phyloP scores from a whole-genome alignment of 2,797 vertebrate genomes.

The Tapirus indicus region DNA sequence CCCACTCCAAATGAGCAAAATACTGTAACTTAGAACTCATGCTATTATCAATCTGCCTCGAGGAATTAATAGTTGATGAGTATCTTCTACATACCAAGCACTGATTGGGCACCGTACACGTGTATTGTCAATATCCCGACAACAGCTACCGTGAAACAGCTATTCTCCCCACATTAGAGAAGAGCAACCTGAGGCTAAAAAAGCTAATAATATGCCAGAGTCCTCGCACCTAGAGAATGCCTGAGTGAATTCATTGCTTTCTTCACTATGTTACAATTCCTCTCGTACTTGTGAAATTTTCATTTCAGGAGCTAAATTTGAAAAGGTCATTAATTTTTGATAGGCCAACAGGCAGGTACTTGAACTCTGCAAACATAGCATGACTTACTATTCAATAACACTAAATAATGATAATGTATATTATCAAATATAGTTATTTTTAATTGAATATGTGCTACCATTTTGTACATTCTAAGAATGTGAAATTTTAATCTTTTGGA shows the following conservation, averaged over 20 bases:
- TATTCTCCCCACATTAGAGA: background rate
- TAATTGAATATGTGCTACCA: background rate
- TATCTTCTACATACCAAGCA: background rate
- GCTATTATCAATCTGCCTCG: background rate
- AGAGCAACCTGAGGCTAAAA: background rate
- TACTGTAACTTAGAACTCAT: background rate
- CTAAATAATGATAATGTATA: background rate
- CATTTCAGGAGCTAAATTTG: background rate
- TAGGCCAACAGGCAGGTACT: background rate
- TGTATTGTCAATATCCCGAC: no score
- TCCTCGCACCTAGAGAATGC: background rate
- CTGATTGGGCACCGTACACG: background rate
- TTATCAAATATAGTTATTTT: background rate
- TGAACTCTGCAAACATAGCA: background rate
- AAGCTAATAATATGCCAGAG: background rate
- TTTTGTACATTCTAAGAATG: background rate
- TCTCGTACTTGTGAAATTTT: background rate
- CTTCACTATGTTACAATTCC: background rate
- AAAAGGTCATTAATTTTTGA: background rate
- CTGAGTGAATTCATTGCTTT: background rate
- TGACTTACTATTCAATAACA: background rate
- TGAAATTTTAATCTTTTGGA: background rate
- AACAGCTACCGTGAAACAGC: background rate
- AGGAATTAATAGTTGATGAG: background rate
- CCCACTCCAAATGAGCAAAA: background rate